Base-by-base conservation (phyloP, 2,888 invertebrate species). In the Barypeithes pellucidus region DNA sequence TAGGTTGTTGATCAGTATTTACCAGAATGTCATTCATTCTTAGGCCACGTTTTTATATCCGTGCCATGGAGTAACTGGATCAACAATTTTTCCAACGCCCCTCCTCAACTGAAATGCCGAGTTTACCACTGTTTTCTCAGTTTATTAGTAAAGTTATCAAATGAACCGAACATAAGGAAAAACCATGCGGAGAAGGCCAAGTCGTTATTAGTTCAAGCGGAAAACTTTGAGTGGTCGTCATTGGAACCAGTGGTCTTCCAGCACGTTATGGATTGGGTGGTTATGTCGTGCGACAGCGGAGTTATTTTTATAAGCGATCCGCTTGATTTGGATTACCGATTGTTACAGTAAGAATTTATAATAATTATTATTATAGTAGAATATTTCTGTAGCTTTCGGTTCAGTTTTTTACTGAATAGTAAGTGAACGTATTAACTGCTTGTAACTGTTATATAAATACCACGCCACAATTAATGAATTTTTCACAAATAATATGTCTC, bases 181-280 rank as follows among this genome's bases (percentile, higher is more conserved):
- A 84, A 82, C 61, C 90, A 92, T 85, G 89, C 88, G 74, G 84
- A 85, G 29, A 84, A 84, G 74, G 81, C 81, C 0, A 82, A 83
- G 65, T 65, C 75, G 3, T 75, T 92, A 52, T 84, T 93, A 22
- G 86, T 88, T 43, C 90, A 91, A 76, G 89, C 91, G 2, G 89
- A 90, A 72, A 86, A 87, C 70, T 92, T 91, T 83, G 88, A 91
- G 1, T 93, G 93, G 93, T 87, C 89, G 74, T 82, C 90, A 43
- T 85, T 93, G 2, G 92, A 92, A 72, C 88, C 90, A 12, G 82
- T 84, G 20, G 87, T 89, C 36, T 90, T 91, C 79, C 91, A 93
- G 80, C 89, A 90, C 68, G 88, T 93, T 39, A 88, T 92, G 78
- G 92, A 92, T 82, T 94, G 94, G 93, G 91, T 92, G 78, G 89